Evolutionary conservation across 2,797 vertebrate species (phyloP).

Genomic region (Arnoldichthys spilopterus): DNA sequence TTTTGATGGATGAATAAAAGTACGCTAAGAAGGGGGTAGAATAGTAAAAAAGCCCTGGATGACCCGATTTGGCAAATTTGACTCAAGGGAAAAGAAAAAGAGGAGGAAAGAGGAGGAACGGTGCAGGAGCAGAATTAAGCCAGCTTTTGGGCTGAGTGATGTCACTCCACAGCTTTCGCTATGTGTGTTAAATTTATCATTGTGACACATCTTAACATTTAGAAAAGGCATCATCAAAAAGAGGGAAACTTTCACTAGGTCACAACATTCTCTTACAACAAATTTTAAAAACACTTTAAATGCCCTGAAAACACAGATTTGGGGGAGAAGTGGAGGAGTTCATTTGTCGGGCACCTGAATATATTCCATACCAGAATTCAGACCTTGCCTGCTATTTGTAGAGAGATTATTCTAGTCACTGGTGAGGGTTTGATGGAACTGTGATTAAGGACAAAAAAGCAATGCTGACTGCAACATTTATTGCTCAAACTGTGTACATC

Average conservation of each 20-base stretch:
- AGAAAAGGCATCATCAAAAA: conserved; percentile 23
- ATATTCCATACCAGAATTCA: conserved; percentile 35
- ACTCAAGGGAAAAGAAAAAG: conserved; percentile 69
- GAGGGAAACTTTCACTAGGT: conserved; percentile 43
- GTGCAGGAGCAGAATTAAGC: conserved; percentile 69
- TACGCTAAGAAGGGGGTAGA: conserved; percentile 38
- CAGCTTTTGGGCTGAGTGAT: conserved; percentile 61
- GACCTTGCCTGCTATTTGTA: conserved; percentile 8
- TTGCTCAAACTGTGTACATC: not conserved
- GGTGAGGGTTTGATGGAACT: not conserved
- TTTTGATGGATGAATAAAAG: conserved; percentile 67
- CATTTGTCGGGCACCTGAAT: conserved; percentile 26
- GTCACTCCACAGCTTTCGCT: conserved; percentile 56
- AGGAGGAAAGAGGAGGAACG: conserved; percentile 53
- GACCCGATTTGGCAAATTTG: conserved; percentile 66
- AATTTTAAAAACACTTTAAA: conserved; percentile 35
- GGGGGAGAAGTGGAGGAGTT: conserved; percentile 12
- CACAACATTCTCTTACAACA: conserved; percentile 23
- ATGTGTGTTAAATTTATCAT: conserved; percentile 49
- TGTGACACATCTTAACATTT: conserved; percentile 31
- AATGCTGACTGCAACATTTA: not conserved
- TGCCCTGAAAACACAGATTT: conserved; percentile 40
- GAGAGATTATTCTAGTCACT: not conserved
- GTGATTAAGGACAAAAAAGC: not conserved
- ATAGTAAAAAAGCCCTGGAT: conserved; percentile 46